Conservation (phyloP, 2,888 invertebrate genomes). For the Polymixis lichenea region DNA sequence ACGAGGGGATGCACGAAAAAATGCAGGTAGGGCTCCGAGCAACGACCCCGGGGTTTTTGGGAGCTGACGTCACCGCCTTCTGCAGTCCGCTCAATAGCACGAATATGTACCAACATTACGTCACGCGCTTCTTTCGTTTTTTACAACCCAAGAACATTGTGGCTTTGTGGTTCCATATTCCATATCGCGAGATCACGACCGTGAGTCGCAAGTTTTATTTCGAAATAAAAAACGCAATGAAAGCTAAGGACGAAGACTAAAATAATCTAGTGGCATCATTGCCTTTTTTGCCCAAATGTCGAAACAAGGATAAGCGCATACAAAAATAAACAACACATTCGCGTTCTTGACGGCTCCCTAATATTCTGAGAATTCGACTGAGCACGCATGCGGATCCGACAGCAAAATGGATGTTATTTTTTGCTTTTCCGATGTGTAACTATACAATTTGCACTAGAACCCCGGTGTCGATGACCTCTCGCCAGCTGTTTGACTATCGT, state of each 20-base stretch:
- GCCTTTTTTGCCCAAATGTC: slow-evolving; percentile 52
- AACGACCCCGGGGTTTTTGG: slow-evolving; percentile 86
- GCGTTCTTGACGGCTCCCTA: slow-evolving; percentile 74
- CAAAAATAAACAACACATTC: slow-evolving; percentile 75
- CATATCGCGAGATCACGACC: slow-evolving; percentile 45
- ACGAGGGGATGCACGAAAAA: slow-evolving; percentile 87
- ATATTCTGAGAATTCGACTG: slow-evolving; percentile 77
- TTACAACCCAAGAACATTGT: slow-evolving; percentile 48
- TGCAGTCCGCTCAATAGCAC: slow-evolving; percentile 74
- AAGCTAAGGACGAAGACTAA: slow-evolving; percentile 33
- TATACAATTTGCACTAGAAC: slow-evolving; percentile 88
- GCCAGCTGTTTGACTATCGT: slow-evolving; percentile 89
- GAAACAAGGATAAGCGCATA: slow-evolving; percentile 72
- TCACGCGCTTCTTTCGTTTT: slow-evolving; percentile 51
- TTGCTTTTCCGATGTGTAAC: slow-evolving; percentile 84
- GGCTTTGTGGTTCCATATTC: slow-evolving; percentile 50
- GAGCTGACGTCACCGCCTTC: slow-evolving; percentile 83
- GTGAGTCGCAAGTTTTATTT: slow-evolving; percentile 40
- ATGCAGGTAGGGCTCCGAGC: slow-evolving; percentile 88
- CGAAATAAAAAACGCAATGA: slow-evolving; percentile 41
- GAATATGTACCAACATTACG: slow-evolving; percentile 68
- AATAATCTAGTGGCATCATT: slow-evolving; percentile 52
- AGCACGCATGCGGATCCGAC: slow-evolving; percentile 77
- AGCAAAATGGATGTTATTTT: slow-evolving; percentile 84
- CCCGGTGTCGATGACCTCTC: slow-evolving; percentile 85